These are phyloP conservation scores for Erebia aethiops DNA, from an alignment of 2,888 invertebrate genomes.

Conservation along the genomic window DNA sequence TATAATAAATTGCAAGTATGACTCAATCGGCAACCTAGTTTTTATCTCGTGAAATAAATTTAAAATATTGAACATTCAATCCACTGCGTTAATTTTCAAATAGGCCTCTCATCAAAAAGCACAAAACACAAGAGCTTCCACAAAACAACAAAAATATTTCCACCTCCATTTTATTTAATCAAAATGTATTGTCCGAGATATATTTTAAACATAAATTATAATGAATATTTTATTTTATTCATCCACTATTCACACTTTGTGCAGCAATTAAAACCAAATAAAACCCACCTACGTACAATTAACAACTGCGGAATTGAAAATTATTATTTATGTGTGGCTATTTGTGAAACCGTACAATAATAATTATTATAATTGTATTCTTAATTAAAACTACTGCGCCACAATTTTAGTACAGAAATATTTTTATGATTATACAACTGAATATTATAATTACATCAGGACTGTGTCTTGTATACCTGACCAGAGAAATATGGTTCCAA, in stretches of 20 bases:
- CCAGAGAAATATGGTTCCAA: too few species aligned
- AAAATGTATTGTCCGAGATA: not conserved
- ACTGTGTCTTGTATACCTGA: too few species aligned
- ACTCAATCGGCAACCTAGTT: not conserved
- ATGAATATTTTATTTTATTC: slow-evolving; percentile 14
- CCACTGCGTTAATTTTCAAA: not conserved
- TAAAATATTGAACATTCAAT: not conserved
- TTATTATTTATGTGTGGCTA: slow-evolving; percentile 8
- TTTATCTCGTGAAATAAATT: not conserved
- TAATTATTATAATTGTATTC: slow-evolving; percentile 18
- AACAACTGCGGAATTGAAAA: slow-evolving; percentile 22
- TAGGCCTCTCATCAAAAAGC: not conserved
- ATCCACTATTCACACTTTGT: not conserved
- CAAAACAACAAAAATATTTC: not conserved
- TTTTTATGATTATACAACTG: not conserved
- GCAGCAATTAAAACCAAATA: slow-evolving; percentile 5
- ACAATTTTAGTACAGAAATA: slow-evolving; percentile 1
- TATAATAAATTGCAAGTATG: too few species aligned
- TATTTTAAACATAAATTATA: slow-evolving; percentile 11
- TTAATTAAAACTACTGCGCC: slow-evolving; percentile 11
- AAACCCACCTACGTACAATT: slow-evolving; percentile 15
- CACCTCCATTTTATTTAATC: not conserved
- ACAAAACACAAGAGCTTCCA: not conserved
- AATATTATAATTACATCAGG: too few species aligned
- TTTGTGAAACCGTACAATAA: slow-evolving; percentile 15